These are phyloP conservation scores for Spicauda simplicius DNA, from an alignment of 2,888 invertebrate genomes.

Conservation along the genomic window DNA sequence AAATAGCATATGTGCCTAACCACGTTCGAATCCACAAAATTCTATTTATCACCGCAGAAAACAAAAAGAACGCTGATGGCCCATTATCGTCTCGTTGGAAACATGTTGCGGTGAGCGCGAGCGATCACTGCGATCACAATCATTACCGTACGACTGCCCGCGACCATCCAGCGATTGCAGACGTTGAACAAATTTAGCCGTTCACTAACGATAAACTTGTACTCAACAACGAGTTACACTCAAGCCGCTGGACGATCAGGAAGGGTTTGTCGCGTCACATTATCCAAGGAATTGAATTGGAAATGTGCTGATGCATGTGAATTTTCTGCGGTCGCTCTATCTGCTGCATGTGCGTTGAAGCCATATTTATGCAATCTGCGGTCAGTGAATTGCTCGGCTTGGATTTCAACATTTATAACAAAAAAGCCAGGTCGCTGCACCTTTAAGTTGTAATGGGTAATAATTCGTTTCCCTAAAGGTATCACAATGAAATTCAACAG, in stretches of 20 bases:
- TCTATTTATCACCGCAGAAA: constrained; percentile 64
- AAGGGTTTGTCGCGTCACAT: constrained; percentile 72
- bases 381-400: constrained; percentile 67
- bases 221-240: constrained; percentile 52
- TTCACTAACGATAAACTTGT: constrained; percentile 56
- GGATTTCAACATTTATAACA: constrained; percentile 60
- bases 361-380: constrained; percentile 76
- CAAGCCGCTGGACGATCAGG: constrained; percentile 60
- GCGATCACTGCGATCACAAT: constrained; percentile 73
- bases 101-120: constrained; percentile 75
- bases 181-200: constrained; percentile 59
- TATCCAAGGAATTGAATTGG: constrained; percentile 69
- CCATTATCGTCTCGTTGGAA: constrained; percentile 79
- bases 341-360: constrained; percentile 69
- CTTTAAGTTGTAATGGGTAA: constrained; percentile 54
- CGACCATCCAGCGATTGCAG: constrained; percentile 61
- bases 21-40: constrained; percentile 59
- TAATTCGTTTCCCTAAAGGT: constrained; percentile 68
- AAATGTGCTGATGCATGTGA: constrained; percentile 69
- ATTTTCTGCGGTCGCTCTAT: constrained; percentile 72
- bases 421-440: constrained; percentile 49
- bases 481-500: constrained; percentile 76
- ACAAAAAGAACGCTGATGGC: constrained; percentile 64
- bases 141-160: constrained; percentile 65
- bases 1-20: constrained; percentile 42